Percentiles rank a stretch among this genome's conserved stretches.
phyloP scores from a whole-genome alignment of 2,888 invertebrate species.

The Clistopyga incitator region DNA sequence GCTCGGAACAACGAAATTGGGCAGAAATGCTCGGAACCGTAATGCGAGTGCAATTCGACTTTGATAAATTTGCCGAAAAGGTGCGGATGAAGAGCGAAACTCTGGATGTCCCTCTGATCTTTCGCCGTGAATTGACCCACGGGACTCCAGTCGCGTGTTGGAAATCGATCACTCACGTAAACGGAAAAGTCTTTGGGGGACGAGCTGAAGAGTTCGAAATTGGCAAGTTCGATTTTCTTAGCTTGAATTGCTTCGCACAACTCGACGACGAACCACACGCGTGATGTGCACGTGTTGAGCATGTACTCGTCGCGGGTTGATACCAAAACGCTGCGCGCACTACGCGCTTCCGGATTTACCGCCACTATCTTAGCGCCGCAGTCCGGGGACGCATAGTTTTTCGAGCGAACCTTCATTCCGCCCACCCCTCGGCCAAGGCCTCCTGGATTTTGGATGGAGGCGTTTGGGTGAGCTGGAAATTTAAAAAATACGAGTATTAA shows the following conservation, averaged over 20 bases:
- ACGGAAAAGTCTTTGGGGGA: conserved; percentile 96
- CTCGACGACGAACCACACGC: conserved; percentile 98
- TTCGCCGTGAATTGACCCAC: conserved; percentile 95
- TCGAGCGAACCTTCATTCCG: conserved; percentile 89
- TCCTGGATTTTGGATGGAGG: conserved; percentile 81
- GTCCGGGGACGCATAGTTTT: conserved; percentile 98
- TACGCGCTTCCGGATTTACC: conserved; percentile 96
- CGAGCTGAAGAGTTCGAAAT: conserved; percentile 99
- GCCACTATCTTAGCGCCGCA: conserved; percentile 99
- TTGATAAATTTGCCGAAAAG: conserved; percentile 95
- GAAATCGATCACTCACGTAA: conserved; percentile 94
- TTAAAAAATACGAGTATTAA: background rate
- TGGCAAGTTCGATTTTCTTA: conserved; percentile 97
- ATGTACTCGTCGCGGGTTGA: conserved; percentile 98
- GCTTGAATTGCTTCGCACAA: conserved; percentile 99
- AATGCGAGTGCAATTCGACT: conserved; percentile 96
- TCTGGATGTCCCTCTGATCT: conserved; percentile 94
- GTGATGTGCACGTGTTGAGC: conserved; percentile 97
- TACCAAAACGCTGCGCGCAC: conserved; percentile 93
- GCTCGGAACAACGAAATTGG: conserved; percentile 98
- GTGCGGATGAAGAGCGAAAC: conserved; percentile 92
- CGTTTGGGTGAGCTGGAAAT: conserved; percentile 80
- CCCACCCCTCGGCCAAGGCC: conserved; percentile 85
- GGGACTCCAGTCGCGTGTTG: conserved; percentile 95
- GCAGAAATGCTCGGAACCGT: conserved; percentile 98